A percentile compares a stretch with the other conserved stretches of the same genome.
Conservation (phyloP, 1,140 invertebrate genomes). For the Bombus superbus region DNA sequence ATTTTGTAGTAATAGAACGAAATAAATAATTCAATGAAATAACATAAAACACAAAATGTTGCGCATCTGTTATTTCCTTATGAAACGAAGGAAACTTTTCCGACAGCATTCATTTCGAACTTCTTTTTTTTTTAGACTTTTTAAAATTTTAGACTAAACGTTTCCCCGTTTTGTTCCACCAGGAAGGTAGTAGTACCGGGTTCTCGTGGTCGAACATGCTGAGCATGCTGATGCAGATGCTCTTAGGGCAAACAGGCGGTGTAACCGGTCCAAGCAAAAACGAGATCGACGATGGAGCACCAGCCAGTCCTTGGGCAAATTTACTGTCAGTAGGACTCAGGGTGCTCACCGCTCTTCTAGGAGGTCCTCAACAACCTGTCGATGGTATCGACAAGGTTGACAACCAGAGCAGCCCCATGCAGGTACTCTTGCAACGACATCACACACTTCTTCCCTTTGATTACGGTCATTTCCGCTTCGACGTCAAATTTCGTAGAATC, state of each 20-base stretch:
- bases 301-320: conserved; percentile 92
- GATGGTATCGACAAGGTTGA: conserved; percentile 95
- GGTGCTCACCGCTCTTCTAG: conserved; percentile 91
- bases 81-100: too few species aligned
- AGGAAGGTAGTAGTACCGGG: conserved; percentile 84
- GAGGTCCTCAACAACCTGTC: conserved; percentile 86
- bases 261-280: conserved; percentile 90
- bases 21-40: too few species aligned
- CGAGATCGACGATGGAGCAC: conserved; percentile 86
- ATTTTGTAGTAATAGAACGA: too few species aligned
- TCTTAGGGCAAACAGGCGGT: conserved; percentile 86
- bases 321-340: conserved; percentile 91
- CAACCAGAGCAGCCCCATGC: conserved; percentile 91
- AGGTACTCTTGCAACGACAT: conserved; percentile 84
- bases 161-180: conserved; percentile 61
- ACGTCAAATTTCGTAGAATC: background rate
- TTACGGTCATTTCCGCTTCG: conserved; percentile 26
- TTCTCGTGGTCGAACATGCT: conserved; percentile 94
- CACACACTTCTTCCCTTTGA: background rate
- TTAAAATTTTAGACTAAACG: background rate
- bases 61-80: too few species aligned
- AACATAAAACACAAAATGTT: too few species aligned
- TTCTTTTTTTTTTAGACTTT: background rate
- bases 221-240: conserved; percentile 93
- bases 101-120: too few species aligned